These are phyloP conservation scores for Meganola albula DNA, from an alignment of 2,888 invertebrate genomes.

Conservation along the genomic window DNA sequence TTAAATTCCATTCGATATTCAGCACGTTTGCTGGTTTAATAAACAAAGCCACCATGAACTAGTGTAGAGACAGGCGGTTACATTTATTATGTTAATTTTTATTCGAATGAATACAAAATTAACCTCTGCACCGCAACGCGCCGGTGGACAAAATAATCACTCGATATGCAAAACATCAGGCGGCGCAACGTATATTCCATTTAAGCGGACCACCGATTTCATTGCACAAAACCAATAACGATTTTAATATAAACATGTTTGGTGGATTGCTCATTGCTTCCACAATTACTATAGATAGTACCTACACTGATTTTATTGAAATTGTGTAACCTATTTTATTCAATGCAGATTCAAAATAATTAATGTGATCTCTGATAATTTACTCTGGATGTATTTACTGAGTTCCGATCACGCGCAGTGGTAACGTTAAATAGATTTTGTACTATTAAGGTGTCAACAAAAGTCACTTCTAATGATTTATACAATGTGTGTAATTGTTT, in stretches of 20 bases:
- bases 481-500: too few relatives aligned
- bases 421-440: too few relatives aligned
- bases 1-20: too few relatives aligned
- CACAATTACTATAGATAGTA: constrained; percentile 40
- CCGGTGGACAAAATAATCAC: constrained; percentile 54
- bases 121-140: constrained; percentile 35
- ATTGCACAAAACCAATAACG: constrained; percentile 55
- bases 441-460: too few relatives aligned
- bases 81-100: constrained; percentile 41
- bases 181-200: constrained; percentile 43
- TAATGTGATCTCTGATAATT: too few relatives aligned
- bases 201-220: constrained; percentile 51
- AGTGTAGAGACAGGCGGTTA: constrained; percentile 17
- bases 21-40: too few relatives aligned
- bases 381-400: too few relatives aligned
- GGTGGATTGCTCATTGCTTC: constrained; percentile 36
- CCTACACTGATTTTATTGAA: constrained; percentile 20
- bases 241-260: constrained; percentile 56
- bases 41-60: too few relatives aligned
- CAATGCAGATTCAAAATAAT: too few relatives aligned
- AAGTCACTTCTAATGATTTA: too few relatives aligned
- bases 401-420: too few relatives aligned
- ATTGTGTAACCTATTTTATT: constrained; percentile 24
- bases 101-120: constrained; percentile 53
- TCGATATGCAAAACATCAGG: constrained; percentile 51